Evolutionary conservation across 1,140 invertebrate genomes (phyloP), one percentile per base, ranked within the genome.

Genomic region (Pectinophora gossypiella): DNA sequence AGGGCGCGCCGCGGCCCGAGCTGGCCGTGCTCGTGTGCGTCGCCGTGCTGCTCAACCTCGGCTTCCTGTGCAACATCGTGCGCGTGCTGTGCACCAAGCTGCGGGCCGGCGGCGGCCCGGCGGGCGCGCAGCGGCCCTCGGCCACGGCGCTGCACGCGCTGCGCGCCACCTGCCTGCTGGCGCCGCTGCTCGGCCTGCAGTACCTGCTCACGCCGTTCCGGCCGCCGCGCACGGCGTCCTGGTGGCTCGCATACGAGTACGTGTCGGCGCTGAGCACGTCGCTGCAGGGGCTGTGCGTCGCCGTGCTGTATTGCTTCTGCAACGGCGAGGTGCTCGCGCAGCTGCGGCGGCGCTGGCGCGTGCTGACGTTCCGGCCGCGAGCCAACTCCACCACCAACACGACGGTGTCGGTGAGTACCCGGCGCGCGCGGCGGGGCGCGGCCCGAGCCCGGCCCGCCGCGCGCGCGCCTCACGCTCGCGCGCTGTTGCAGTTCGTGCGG

Each of bases 61-160:
- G 95, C 48, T 98, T 99, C 84, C 91, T 99, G 23, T 94, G 95
- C 81, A 98, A 98, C 88, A 98, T 99, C 66, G 94, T 98, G 42
- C 90, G 96, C 48, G 95, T 98, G 2, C 90, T 98, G n/a, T 91
- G 97, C 22, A 93, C 94, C 4, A 98, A 98, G 82, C 85, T 98
- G 47, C 90, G 94, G 67, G 64, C 91, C 81, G 75, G 92, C 85
- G 81, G 76, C n/a, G 69, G 68, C 3, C 80, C 78, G 12, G 55
- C 87, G 83, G 91, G 89, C 68, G 83, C 87, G 76, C 64, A 90
- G 23, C 91, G 91, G 61, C 93, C 91, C 42, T 94, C 91, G 1
- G 90, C 91, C 18, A 92, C 93, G 0, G 92, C 94, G 22, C 80
- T 94, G 15, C 94, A 95, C 78, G 94, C 94, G 52, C 93, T 97